phyloP scores from a whole-genome alignment of 2,797 vertebrate species.

The Lateolabrax maculatus region DNA sequence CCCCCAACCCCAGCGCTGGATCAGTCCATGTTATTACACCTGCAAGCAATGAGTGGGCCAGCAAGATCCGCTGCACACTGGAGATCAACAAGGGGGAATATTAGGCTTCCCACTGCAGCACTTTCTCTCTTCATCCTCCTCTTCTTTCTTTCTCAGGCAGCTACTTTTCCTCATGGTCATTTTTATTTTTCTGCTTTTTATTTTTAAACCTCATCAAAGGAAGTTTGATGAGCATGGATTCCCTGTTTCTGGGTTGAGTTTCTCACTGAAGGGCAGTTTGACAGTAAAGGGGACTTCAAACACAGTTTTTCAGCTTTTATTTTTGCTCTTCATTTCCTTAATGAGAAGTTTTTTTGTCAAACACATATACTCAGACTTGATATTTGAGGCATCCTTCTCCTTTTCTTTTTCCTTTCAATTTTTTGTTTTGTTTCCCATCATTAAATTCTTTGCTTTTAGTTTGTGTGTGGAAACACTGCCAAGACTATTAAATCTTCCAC shows the following conservation, averaged over 20 bases:
- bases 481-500: constrained; percentile 28
- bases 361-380: background rate
- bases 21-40: constrained; percentile 80
- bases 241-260: constrained; percentile 5
- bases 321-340: constrained; percentile 10
- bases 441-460: constrained; percentile 17
- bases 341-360: background rate
- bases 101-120: constrained; percentile 23
- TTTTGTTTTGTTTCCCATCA: background rate
- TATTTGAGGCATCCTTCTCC: background rate
- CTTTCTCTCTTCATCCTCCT: constrained; percentile 15
- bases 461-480: constrained; percentile 23
- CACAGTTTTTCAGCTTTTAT: background rate
- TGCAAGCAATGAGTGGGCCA: constrained; percentile 76
- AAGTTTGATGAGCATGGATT: background rate
- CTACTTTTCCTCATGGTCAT: background rate
- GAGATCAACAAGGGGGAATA: constrained; percentile 41
- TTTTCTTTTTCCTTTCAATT: background rate
- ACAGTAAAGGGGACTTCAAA: constrained; percentile 1
- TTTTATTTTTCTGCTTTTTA: constrained; percentile 19
- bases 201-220: constrained; percentile 33
- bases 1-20: constrained; percentile 47
- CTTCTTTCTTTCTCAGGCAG: background rate
- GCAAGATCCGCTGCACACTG: constrained; percentile 30
- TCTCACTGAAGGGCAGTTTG: constrained; percentile 17